phyloP scores from a whole-genome alignment of 2,888 invertebrate genomes.

The Trichopoda pennipes region DNA sequence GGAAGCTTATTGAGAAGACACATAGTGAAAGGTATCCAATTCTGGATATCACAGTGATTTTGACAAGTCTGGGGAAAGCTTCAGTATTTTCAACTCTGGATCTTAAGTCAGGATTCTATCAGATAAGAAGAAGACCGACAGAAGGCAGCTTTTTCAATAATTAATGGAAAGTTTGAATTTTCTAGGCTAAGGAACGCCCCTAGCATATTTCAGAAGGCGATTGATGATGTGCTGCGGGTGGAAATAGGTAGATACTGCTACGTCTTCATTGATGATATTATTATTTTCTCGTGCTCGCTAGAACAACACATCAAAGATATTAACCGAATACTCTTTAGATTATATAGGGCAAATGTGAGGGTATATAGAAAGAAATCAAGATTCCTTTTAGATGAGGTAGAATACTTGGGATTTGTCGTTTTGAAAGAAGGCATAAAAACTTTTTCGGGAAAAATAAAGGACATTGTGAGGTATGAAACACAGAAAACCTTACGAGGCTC shows the following conservation, averaged over 20 bases:
- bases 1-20: no score
- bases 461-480: background rate
- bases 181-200: background rate
- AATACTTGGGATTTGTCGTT: background rate
- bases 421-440: background rate
- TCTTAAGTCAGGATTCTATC: background rate
- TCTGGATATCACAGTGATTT: background rate
- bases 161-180: background rate
- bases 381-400: background rate
- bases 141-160: slow-evolving; percentile 1
- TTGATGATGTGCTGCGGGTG: background rate
- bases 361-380: background rate
- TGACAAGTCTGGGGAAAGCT: background rate
- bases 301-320: no score
- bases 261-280: no score
- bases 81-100: slow-evolving; percentile 3
- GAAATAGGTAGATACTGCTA: background rate
- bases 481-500: background rate
- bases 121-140: background rate
- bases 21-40: slow-evolving; percentile 5
- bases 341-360: background rate
- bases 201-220: background rate
- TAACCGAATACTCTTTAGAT: no score
- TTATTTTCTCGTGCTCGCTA: background rate
- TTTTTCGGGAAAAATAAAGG: background rate